phyloP scores from a whole-genome alignment of 1,140 invertebrate species.

The Gonatopus flavifemur region DNA sequence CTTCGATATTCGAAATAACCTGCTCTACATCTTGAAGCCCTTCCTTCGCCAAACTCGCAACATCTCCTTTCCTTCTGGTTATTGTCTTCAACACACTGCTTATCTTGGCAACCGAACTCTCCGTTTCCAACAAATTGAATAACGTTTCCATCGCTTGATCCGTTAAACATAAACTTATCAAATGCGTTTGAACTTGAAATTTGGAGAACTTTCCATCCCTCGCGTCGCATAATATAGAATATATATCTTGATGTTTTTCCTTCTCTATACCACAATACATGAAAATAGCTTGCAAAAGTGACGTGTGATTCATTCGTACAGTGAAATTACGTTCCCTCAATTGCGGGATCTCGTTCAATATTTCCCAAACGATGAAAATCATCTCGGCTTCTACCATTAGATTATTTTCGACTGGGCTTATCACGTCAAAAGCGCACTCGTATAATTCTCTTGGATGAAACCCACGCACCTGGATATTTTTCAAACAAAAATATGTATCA shows the following conservation, averaged over 20 bases:
- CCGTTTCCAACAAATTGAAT: constrained; percentile 72
- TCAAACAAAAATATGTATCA: constrained; percentile 4
- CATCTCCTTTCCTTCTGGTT: constrained; percentile 66
- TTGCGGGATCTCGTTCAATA: constrained; percentile 71
- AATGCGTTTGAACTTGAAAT: constrained; percentile 71
- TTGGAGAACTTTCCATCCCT: constrained; percentile 68
- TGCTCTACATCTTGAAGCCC: constrained; percentile 74
- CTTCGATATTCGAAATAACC: constrained; percentile 68
- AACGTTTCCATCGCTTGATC: constrained; percentile 71
- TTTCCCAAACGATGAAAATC: constrained; percentile 75
- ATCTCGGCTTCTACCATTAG: constrained; percentile 84
- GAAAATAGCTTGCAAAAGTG: constrained; percentile 76
- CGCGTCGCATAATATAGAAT: constrained; percentile 64
- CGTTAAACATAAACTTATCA: constrained; percentile 69
- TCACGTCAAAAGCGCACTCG: constrained; percentile 93
- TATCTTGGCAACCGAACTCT: constrained; percentile 69
- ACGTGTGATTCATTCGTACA: constrained; percentile 82
- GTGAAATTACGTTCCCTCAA: constrained; percentile 70
- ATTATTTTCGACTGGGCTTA: constrained; percentile 70
- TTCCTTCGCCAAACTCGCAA: constrained; percentile 66
- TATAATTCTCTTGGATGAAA: constrained; percentile 86
- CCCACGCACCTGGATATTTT: constrained; percentile 59
- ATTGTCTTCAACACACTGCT: constrained; percentile 64
- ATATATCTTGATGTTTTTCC: constrained; percentile 69
- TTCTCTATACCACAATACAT: constrained; percentile 78